These are phyloP conservation scores for Cichlasoma orientale DNA, from an alignment of 2,797 vertebrate species.

Conservation along the genomic window DNA sequence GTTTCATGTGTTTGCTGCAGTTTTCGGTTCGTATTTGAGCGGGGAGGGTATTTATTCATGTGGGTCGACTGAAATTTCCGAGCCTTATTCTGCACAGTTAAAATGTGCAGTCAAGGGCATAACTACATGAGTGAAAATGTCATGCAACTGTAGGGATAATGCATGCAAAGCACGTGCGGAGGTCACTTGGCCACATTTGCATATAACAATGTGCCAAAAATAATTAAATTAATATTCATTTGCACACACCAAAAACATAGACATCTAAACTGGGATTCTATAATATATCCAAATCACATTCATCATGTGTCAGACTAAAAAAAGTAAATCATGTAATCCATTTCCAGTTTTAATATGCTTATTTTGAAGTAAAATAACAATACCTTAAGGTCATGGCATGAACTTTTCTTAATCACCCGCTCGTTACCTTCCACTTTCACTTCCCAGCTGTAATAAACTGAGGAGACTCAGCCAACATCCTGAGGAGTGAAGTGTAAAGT, in stretches of 20 bases:
- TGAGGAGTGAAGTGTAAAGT: constrained; percentile 59
- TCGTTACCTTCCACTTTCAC: constrained; percentile 34
- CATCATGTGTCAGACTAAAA: neutral
- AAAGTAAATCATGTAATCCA: neutral
- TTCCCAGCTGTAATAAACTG: constrained; percentile 38
- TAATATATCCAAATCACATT: neutral
- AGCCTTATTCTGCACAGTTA: constrained; percentile 46
- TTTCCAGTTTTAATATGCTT: neutral
- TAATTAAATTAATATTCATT: constrained; percentile 40
- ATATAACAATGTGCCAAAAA: constrained; percentile 50
- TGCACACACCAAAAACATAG: constrained; percentile 12
- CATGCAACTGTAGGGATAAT: constrained; percentile 38
- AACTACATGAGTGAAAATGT: constrained; percentile 64
- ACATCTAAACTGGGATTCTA: neutral
- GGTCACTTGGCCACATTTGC: constrained; percentile 60
- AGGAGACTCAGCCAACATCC: constrained; percentile 43
- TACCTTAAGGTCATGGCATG: neutral
- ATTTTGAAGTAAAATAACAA: constrained; percentile 1
- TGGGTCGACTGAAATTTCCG: constrained; percentile 34
- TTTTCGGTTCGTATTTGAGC: constrained; percentile 28
- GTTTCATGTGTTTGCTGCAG: constrained; percentile 8
- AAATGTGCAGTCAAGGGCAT: constrained; percentile 64
- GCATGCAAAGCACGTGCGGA: constrained; percentile 44
- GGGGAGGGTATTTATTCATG: constrained; percentile 34
- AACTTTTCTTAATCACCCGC: constrained; percentile 12